These are phyloP conservation scores for Cotesia vestalis DNA, from an alignment of 1,140 invertebrate species.

Conservation along the genomic window DNA sequence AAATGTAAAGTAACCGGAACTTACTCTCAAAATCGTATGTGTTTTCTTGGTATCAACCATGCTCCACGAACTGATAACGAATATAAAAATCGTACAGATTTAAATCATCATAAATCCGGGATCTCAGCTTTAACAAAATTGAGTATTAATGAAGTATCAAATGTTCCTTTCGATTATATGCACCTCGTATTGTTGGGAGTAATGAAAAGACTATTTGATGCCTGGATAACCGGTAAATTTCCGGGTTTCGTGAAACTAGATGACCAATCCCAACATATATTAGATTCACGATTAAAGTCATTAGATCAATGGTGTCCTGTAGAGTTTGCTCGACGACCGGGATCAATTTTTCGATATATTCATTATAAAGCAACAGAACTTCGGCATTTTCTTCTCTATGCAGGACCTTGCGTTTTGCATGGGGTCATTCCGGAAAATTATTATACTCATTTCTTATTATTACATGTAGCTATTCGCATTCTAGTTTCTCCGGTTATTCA, in stretches of 20 bases:
- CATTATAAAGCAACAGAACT: too few relatives aligned
- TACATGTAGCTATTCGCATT: constrained; percentile 29
- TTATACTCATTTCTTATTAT: too few relatives aligned
- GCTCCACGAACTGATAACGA: constrained; percentile 28
- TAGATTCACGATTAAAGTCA: not conserved
- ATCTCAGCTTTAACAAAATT: constrained; percentile 27
- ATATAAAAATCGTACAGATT: constrained; percentile 27
- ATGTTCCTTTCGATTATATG: constrained; percentile 42
- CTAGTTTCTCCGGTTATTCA: constrained; percentile 2
- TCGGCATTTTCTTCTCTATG: too few relatives aligned
- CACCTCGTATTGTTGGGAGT: constrained; percentile 35
- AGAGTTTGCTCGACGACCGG: not conserved
- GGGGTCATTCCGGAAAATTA: too few relatives aligned
- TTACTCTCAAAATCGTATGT: constrained; percentile 16
- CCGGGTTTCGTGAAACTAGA: not conserved
- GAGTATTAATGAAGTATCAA: not conserved
- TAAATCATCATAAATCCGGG: constrained; percentile 31
- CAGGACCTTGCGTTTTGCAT: too few relatives aligned
- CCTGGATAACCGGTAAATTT: constrained; percentile 23
- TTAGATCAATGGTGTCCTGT: constrained; percentile 8
- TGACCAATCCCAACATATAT: not conserved
- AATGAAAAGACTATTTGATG: constrained; percentile 17
- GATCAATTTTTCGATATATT: too few relatives aligned
- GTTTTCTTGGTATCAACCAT: constrained; percentile 16
- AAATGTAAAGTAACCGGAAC: constrained; percentile 34